phyloP scores from a whole-genome alignment of 2,797 vertebrate genomes.

The Sus cebifrons region DNA sequence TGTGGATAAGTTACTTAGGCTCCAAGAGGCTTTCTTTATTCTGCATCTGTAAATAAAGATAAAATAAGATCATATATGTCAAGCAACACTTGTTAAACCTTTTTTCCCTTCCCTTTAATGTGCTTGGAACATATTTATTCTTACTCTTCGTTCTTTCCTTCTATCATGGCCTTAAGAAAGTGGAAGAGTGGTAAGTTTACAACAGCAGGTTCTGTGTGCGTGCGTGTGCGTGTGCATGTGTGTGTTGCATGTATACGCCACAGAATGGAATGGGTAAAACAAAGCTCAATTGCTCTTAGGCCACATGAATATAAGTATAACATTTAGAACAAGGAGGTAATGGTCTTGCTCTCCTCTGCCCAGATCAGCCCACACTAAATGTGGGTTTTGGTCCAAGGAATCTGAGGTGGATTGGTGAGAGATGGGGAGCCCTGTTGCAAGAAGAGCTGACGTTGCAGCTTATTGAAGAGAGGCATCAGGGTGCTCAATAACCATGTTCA shows the following conservation, averaged over 20 bases:
- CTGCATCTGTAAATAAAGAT: slow-evolving; percentile 51
- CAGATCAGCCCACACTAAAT: not conserved
- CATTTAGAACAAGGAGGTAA: not conserved
- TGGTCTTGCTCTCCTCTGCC: not conserved
- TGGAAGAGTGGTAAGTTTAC: not conserved
- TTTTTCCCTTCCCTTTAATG: slow-evolving; percentile 1
- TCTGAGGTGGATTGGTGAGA: not conserved
- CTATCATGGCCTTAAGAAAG: not conserved
- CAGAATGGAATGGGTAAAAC: not conserved
- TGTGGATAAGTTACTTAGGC: not conserved
- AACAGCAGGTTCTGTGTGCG: not conserved
- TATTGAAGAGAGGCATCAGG: not conserved
- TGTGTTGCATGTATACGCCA: not conserved
- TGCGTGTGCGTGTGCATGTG: not conserved
- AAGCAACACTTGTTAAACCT: not conserved
- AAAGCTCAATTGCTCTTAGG: not conserved
- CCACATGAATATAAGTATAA: not conserved
- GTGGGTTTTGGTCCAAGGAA: not conserved
- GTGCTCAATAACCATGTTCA: not conserved
- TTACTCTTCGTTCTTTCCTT: not conserved
- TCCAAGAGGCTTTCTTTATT: slow-evolving; percentile 31
- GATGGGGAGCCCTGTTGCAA: not conserved
- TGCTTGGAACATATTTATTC: not conserved
- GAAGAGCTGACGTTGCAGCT: not conserved
- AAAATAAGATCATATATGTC: slow-evolving; percentile 52